A percentile compares a stretch with the other conserved stretches of the same genome.
phyloP scores from a whole-genome alignment of 2,888 invertebrate genomes.

The Poecilobothrus nobilitatus region DNA sequence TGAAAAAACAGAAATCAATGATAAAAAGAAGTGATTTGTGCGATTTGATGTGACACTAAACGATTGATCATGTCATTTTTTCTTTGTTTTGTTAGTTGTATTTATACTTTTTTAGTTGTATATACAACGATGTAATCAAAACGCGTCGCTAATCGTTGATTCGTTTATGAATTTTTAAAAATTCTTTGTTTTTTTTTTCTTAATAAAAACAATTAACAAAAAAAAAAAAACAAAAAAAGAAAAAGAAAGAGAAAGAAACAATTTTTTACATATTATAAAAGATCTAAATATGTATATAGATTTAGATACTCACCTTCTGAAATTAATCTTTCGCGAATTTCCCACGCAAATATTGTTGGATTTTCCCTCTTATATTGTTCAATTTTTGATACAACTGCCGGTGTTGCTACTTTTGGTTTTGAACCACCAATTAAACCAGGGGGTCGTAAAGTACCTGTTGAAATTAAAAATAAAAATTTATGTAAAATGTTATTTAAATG shows the following conservation, averaged over 20 bases:
- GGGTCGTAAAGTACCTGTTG: slow-evolving; percentile 76
- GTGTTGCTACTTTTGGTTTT: slow-evolving; percentile 96
- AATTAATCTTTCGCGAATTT: slow-evolving; percentile 91
- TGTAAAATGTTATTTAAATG: not conserved
- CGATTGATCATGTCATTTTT: slow-evolving; percentile 2
- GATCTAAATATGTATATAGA: too few species aligned
- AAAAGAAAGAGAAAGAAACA: not conserved
- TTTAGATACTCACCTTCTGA: slow-evolving; percentile 71
- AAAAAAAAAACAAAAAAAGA: not conserved
- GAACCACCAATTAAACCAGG: slow-evolving; percentile 90
- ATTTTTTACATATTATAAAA: too few species aligned
- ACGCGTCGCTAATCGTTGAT: slow-evolving; percentile 1
- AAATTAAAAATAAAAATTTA: slow-evolving; percentile 18
- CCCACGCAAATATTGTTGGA: slow-evolving; percentile 98
- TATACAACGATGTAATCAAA: not conserved
- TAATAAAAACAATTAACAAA: too few species aligned
- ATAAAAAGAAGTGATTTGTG: not conserved
- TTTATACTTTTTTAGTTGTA: too few species aligned
- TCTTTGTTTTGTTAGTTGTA: not conserved
- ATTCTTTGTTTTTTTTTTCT: not conserved
- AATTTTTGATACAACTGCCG: slow-evolving; percentile 93
- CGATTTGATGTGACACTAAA: slow-evolving; percentile 6
- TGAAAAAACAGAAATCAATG: too few species aligned
- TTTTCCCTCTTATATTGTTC: slow-evolving; percentile 97
- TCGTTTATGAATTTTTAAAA: not conserved